These are phyloP conservation scores for Chironomus riparius DNA, from an alignment of 2,888 invertebrate genomes.

Conservation along the genomic window DNA sequence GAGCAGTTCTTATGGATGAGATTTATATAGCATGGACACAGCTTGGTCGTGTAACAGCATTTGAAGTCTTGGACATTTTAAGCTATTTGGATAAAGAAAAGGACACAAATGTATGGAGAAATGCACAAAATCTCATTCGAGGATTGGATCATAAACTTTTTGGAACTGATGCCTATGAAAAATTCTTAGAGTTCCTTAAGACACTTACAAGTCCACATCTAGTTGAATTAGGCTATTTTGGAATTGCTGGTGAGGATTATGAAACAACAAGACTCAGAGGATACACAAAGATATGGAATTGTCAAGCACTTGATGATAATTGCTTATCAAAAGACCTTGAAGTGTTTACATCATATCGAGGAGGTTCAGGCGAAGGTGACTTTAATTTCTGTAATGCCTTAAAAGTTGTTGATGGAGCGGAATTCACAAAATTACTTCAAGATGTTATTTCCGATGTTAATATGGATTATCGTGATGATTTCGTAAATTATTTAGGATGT, in stretches of 20 bases:
- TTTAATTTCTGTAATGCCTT: not conserved
- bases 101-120: not conserved
- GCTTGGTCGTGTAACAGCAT: not conserved
- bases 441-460: no score
- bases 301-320: not conserved
- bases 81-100: not conserved
- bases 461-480: no score
- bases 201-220: not conserved
- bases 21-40: not conserved
- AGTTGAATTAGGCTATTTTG: not conserved
- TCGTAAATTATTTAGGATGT: no score
- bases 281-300: not conserved
- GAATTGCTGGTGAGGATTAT: not conserved
- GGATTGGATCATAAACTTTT: not conserved
- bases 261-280: not conserved
- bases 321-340: not conserved
- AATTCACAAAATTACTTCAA: no score
- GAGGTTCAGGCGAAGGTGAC: not conserved
- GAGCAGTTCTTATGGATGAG: not conserved
- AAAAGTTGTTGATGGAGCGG: not conserved
- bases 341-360: no score
- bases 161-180: not conserved
- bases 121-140: not conserved
- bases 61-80: not conserved
- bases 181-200: not conserved